Conservation (phyloP, 2,888 invertebrate species). For the Tuta absoluta region DNA sequence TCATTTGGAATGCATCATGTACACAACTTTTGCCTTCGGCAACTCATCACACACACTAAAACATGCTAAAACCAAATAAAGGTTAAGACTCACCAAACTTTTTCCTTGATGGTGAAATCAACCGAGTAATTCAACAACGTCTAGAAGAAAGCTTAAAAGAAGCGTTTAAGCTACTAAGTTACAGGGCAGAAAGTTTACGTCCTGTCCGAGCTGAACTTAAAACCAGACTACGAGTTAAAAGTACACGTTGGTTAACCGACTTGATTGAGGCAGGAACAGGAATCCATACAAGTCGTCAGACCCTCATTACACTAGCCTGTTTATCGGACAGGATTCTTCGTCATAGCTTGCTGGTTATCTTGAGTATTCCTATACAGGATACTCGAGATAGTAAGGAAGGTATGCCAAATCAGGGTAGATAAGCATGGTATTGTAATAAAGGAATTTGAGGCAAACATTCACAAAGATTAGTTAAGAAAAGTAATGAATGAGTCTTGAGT, state of each 20-base stretch:
- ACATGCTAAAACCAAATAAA: background rate
- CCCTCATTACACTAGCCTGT: no score
- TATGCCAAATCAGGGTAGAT: no score
- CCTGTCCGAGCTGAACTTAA: background rate
- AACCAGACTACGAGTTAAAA: constrained; percentile 10
- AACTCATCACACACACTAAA: no score
- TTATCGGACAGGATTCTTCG: no score
- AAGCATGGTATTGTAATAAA: no score
- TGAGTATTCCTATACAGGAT: no score
- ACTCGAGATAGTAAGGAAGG: no score
- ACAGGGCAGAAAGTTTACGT: background rate
- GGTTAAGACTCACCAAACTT: background rate
- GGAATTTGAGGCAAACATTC: background rate
- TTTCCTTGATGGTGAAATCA: background rate
- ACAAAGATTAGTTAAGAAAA: background rate
- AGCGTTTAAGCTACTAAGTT: no score
- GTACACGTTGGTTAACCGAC: background rate
- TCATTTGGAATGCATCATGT: no score
- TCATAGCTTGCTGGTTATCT: no score
- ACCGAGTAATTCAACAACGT: no score
- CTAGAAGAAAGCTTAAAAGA: no score
- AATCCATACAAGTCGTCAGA: background rate
- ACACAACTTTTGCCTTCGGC: background rate
- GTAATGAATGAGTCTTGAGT: background rate
- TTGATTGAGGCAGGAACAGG: background rate